Conservation (phyloP, 30 jellyfish, hydroid and myxozoan genomes). For the Hydractinia echinata region DNA sequence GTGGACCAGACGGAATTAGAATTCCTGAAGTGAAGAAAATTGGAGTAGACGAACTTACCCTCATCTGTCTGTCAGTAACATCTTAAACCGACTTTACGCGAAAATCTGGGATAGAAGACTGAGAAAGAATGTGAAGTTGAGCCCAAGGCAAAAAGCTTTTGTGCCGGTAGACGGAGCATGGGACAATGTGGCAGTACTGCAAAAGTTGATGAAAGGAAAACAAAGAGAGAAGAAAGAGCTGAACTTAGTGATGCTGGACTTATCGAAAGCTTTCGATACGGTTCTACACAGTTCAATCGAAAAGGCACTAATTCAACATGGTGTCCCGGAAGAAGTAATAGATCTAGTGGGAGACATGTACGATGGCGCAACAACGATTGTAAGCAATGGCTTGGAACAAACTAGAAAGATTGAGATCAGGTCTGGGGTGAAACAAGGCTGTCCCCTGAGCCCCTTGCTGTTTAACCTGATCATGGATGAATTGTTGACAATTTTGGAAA, state of each 20-base stretch:
- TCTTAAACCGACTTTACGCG: slow-evolving; percentile 9
- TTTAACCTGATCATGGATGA: slow-evolving; percentile 5
- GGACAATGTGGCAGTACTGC: slow-evolving; percentile 5
- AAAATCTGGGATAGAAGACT: slow-evolving; percentile 5
- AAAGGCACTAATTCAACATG: neutral
- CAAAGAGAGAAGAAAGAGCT: neutral
- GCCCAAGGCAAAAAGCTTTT: slow-evolving; percentile 9
- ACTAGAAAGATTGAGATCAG: neutral
- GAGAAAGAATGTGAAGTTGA: neutral
- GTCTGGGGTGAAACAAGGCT: slow-evolving; percentile 8
- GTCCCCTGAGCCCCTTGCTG: slow-evolving; percentile 11
- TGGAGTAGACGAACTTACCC: neutral
- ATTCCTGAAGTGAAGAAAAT: neutral
- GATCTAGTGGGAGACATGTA: neutral
- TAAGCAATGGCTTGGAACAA: neutral
- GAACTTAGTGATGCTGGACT: slow-evolving; percentile 7
- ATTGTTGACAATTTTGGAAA: neutral
- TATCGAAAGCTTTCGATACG: slow-evolving; percentile 1
- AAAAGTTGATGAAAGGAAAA: too few species aligned
- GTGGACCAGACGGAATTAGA: too few species aligned
- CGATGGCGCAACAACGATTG: neutral
- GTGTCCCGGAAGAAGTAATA: slow-evolving; percentile 2
- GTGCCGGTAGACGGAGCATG: neutral
- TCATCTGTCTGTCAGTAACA: neutral
- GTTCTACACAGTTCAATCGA: neutral